phyloP scores from a whole-genome alignment of 2,113 vertebrate species.

The human (Homo sapiens) region GRCh38 chr3:153442501-153443000 shows the following conservation, averaged over 20 bases:
- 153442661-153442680: neutral
- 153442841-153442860: neutral
- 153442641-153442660: neutral
- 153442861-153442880: neutral
- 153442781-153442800: too few relatives aligned
- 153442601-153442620: neutral
- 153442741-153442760: neutral
- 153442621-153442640: neutral
- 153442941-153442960: neutral
- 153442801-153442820: too few relatives aligned
- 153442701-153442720: neutral
- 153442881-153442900: neutral
- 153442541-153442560: neutral
- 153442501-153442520: neutral
- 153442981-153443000: neutral
- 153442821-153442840: neutral
- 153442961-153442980: neutral
- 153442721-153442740: neutral
- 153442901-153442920: neutral
- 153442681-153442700: fast-evolving
- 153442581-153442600: neutral
- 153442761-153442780: neutral
- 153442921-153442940: neutral
- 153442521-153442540: neutral
- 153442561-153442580: neutral